A percentile compares a stretch with the other conserved stretches of the same genome.
These are phyloP conservation scores for Drosophila hydei DNA, from an alignment of 1,140 invertebrate species.

Conservation along the genomic window DNA sequence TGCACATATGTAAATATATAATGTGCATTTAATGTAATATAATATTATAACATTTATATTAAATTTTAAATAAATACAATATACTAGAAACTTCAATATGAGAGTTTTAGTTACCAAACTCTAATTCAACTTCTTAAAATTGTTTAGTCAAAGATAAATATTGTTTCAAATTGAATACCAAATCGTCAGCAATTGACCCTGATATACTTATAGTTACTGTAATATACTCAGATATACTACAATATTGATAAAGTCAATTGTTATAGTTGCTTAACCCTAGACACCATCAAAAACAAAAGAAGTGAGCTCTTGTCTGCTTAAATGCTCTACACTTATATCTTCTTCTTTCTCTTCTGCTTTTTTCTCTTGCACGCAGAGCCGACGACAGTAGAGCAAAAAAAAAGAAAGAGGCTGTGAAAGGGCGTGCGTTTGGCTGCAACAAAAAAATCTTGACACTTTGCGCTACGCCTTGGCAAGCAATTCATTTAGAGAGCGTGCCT, in stretches of 20 bases:
- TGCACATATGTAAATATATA: too few relatives aligned
- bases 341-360: neutral
- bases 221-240: neutral
- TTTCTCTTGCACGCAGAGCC: slow-evolving; percentile 1
- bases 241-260: slow-evolving; percentile 3
- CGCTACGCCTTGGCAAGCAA: slow-evolving; percentile 45
- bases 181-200: too few relatives aligned
- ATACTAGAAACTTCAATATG: too few relatives aligned
- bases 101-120: too few relatives aligned
- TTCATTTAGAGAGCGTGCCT: slow-evolving; percentile 57
- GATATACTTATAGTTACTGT: neutral
- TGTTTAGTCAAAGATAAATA: too few relatives aligned
- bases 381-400: slow-evolving; percentile 1
- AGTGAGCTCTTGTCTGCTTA: slow-evolving; percentile 42
- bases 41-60: too few relatives aligned
- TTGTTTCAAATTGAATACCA: too few relatives aligned
- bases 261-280: neutral
- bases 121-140: too few relatives aligned
- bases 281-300: slow-evolving; percentile 22
- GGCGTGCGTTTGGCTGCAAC: neutral
- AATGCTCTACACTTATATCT: slow-evolving; percentile 59
- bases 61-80: too few relatives aligned
- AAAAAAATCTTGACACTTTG: slow-evolving; percentile 33
- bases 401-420: neutral
- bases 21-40: too few relatives aligned